Evolutionary conservation across 2,797 vertebrate genomes (phyloP).

Genomic region (Enteromius trimaculatus): DNA sequence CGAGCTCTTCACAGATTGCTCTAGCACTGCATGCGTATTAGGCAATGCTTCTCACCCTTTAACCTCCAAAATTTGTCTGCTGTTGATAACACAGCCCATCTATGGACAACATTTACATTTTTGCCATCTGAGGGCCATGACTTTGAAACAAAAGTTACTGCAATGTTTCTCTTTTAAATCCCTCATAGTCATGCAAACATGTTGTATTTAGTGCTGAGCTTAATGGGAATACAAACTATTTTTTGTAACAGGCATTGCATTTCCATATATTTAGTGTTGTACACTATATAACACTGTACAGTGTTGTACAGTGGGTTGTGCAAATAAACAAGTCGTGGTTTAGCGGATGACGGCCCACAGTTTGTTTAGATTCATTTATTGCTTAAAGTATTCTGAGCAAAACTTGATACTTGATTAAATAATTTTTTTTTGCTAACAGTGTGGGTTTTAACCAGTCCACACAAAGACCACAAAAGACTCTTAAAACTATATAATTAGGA

Average conservation of each 20-base stretch:
- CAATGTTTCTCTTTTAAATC: constrained; percentile 9
- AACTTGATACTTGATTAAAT: neutral
- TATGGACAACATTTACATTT: constrained; percentile 7
- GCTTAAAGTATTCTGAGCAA: neutral
- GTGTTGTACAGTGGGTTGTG: neutral
- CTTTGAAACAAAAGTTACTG: constrained; percentile 15
- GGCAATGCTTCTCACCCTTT: constrained; percentile 31
- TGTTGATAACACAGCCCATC: neutral
- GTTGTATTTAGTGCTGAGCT: neutral
- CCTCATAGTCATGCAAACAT: neutral
- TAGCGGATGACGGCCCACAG: neutral
- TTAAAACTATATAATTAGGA: neutral
- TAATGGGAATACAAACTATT: neutral
- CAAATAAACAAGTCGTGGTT: constrained; percentile 13
- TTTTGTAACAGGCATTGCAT: neutral
- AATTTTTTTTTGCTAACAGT: neutral
- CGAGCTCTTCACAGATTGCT: neutral
- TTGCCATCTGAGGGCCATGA: neutral
- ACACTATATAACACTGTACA: too few relatives aligned
- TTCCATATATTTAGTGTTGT: neutral
- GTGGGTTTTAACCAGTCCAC: neutral
- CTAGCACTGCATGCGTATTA: constrained; percentile 11
- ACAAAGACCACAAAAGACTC: neutral
- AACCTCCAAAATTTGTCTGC: constrained; percentile 28
- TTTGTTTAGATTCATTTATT: neutral